Evolutionary conservation across 2,888 invertebrate genomes (phyloP), one percentile per base, ranked within the genome.

Genomic region (Fragum fragum): DNA sequence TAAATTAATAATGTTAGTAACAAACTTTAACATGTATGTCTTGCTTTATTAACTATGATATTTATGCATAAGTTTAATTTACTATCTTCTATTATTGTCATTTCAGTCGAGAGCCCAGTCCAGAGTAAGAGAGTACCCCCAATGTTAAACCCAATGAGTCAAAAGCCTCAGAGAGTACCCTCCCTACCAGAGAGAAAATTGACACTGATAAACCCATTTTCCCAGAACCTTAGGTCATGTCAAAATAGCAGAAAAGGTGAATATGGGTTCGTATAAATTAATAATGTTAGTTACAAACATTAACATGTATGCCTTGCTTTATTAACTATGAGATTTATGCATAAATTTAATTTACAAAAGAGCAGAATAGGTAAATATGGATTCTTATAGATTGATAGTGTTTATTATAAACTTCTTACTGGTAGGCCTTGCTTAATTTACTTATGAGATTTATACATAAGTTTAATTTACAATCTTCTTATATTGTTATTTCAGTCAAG

Each of bases 21-120:
- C 39, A 39, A 6, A 39, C 14, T 39, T 39, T 39, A 9, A 39
- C 39, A 9, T 9, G 39, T 39, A 39, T 9, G 39, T 39, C 39
- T 39, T 39, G 47, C 47, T 47, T 47, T 14, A 47, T 9, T 47
- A 47, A 47, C 47, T 9, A 47, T 47, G 47, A 47, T 5, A 47
- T 47, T 47, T 47, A 47, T 47, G 47, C 32, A 36, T 36, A 36
- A 36, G 32, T 36, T 36, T 36, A 36, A 36, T 47, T 9, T n/a
- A n/a, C 39, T 9, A 5, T 9, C 47, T 47, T 47, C 47, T 47
- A 47, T 47, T 47, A 47, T 47, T 47, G 47, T 47, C n/a, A 47
- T 47, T 47, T 47, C 47, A 47, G 47, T 47, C 47, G n/a, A 47
- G 47, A 47, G 47, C 47, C 47, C 7, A 47, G 47, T 47, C 47